Evolutionary conservation across 2,113 vertebrate genomes (phyloP).

Genomic region (Thunnus thynnus): DNA sequence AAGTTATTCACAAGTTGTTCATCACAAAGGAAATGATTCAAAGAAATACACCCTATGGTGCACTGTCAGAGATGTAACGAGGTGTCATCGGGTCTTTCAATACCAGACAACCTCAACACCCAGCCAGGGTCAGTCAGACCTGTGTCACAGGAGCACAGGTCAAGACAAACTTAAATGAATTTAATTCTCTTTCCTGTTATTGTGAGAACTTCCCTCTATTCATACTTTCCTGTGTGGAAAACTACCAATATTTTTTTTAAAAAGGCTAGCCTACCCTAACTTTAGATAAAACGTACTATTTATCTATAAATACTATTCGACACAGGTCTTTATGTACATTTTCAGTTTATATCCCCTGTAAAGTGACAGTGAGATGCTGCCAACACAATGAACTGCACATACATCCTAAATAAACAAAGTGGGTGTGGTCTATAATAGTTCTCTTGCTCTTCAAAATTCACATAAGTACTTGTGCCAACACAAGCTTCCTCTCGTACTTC

Average conservation of each 20-base stretch:
- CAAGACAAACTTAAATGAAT: background rate
- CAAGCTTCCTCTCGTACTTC: conserved; percentile 46
- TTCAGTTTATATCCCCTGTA: background rate
- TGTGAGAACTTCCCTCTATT: background rate
- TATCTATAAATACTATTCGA: no score
- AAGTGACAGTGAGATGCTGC: no score
- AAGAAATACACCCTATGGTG: background rate
- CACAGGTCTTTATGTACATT: background rate
- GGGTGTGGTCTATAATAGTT: conserved; percentile 40
- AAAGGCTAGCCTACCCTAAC: background rate
- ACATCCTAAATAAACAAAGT: background rate
- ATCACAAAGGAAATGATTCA: no score
- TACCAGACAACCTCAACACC: background rate
- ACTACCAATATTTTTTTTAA: no score
- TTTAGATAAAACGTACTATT: background rate
- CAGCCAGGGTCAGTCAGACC: background rate
- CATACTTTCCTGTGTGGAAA: background rate
- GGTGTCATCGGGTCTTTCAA: background rate
- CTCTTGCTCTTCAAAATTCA: background rate
- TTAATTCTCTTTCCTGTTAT: background rate
- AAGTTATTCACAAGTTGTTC: no score
- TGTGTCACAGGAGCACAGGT: background rate
- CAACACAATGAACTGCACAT: background rate
- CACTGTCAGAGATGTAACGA: background rate
- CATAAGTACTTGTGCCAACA: background rate